Conservation (phyloP, 2,113 vertebrate genomes). For the Penelope pileata region DNA sequence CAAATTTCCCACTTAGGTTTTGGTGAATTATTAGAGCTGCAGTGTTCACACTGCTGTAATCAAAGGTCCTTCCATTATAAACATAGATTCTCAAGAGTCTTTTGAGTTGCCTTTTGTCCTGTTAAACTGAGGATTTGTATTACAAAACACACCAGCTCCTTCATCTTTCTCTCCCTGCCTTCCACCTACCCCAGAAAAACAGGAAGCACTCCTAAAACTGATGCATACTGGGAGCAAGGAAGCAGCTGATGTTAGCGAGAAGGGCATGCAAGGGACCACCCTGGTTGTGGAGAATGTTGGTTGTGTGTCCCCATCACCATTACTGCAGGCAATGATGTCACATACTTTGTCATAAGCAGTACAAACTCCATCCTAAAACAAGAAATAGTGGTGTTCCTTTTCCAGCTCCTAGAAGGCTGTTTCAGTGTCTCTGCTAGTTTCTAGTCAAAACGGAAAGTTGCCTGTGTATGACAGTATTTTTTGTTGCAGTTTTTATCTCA, state of each 20-base stretch:
- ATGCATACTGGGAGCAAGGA: background rate
- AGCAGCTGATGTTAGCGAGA: background rate
- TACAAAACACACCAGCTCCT: background rate
- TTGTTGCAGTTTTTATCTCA: background rate
- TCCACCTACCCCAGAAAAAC: background rate
- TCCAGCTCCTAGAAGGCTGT: background rate
- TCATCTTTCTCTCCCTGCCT: background rate
- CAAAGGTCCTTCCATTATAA: background rate
- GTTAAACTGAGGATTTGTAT: background rate
- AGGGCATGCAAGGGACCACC: background rate
- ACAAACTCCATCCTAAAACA: background rate
- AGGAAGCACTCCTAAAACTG: background rate
- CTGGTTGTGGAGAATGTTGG: background rate
- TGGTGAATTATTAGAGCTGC: background rate
- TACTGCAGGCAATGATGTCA: background rate
- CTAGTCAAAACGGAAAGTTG: background rate
- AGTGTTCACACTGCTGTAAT: background rate
- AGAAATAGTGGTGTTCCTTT: background rate
- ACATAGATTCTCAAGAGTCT: background rate
- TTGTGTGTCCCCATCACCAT: background rate
- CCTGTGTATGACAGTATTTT: background rate
- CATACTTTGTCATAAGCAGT: background rate
- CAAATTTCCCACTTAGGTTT: background rate
- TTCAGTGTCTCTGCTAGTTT: background rate
- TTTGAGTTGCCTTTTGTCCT: background rate